Evolutionary conservation across 2,888 invertebrate species (phyloP), one percentile per base, ranked within the genome.

Genomic region (Acanthococcus lagerstroemiae): DNA sequence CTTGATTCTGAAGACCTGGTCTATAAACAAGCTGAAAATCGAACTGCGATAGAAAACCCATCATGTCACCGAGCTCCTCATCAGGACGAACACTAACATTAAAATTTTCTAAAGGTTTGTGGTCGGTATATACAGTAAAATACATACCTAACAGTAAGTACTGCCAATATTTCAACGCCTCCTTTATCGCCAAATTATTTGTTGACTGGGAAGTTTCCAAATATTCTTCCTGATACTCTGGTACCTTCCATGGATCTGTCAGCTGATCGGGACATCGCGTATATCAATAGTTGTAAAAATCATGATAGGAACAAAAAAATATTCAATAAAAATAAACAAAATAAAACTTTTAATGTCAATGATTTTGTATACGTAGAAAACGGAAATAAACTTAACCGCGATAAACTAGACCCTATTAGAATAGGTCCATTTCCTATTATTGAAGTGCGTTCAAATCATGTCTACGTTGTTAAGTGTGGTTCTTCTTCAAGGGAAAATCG

Each of bases 1-100:
- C 71, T 45, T 58, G 25, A 58, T 71, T 71, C 21, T 26, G 21
- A 63, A 66, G 69, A 45, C 71, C 71, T 67, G 70, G 70, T n/a
- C 25, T 9, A 61, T 70, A 70, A 50, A 21, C 69, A 4, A 71
- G 55, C 24, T 63, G n/a, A 50, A 71, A 71, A 52, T 71, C 68
- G 55, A 61, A 71, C 69, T 70, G 70, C 1, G 70, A 70, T 50
- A 71, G 46, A 56, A 69, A 70, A 58, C 69, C 67, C 21, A 66
- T 67, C 15, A 71, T 50, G 7, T 71, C 69, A 19, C 69, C 69
- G 21, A 71, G 54, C 66, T 70, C n/a, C n/a, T n/a, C n/a, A n/a
- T n/a, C n/a, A n/a, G n/a, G n/a, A n/a, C n/a, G n/a, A n/a, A n/a
- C n/a, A n/a, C n/a, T n/a, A n/a, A n/a, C n/a, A n/a, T n/a, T n/a